phyloP scores from a whole-genome alignment of 2,797 vertebrate species.

The Alca torda region DNA sequence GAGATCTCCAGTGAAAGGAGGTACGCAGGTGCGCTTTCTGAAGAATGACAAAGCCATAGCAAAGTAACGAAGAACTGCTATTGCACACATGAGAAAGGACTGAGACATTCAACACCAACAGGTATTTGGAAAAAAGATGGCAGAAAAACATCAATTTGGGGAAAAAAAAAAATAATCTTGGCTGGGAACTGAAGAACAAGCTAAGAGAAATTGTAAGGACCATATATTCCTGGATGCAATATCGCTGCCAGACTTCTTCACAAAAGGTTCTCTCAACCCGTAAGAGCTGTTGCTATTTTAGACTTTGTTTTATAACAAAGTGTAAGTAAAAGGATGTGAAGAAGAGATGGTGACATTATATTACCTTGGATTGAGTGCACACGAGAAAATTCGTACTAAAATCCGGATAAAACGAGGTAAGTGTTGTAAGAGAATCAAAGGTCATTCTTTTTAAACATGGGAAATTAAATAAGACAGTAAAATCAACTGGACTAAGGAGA shows the following conservation, averaged over 20 bases:
- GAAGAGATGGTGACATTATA: not conserved
- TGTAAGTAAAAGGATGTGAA: not conserved
- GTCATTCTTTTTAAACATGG: not conserved
- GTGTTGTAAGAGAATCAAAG: conserved; percentile 10
- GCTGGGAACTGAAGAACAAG: not conserved
- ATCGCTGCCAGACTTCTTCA: not conserved
- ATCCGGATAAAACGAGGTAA: not conserved
- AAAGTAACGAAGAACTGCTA: not conserved
- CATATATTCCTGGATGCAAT: not conserved
- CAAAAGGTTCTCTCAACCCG: not conserved
- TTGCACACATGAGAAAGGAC: not conserved
- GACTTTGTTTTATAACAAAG: not conserved
- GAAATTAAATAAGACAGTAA: not conserved
- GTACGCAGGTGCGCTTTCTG: not conserved
- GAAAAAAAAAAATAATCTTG: not conserved
- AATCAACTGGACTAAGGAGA: not conserved
- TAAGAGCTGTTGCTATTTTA: not conserved
- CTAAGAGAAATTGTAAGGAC: not conserved
- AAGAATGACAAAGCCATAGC: not conserved
- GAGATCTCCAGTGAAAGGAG: not conserved
- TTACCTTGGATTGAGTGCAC: not conserved
- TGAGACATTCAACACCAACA: not conserved
- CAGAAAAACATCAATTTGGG: not conserved
- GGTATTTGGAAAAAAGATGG: not conserved
- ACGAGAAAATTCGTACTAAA: not conserved